These are phyloP conservation scores for Cuculus canorus DNA, from an alignment of 2,797 vertebrate species.

Conservation along the genomic window DNA sequence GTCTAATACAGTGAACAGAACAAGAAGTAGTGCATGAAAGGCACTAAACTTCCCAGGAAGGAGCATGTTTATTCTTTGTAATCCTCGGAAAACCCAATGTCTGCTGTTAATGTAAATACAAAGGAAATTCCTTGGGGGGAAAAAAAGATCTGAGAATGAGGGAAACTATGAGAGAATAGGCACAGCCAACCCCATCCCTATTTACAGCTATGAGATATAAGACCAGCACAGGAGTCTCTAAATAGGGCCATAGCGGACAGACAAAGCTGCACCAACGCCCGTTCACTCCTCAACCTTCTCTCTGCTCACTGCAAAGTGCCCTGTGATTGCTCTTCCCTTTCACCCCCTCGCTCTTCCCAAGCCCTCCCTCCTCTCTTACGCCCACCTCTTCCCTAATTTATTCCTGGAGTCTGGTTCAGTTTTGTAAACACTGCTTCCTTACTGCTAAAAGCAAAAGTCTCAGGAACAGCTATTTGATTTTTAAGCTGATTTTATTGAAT, in stretches of 20 bases:
- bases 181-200: not conserved
- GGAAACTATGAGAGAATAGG: not conserved
- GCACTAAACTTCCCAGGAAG: not conserved
- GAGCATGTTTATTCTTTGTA: not conserved
- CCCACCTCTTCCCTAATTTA: not conserved
- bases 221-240: not conserved
- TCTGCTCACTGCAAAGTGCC: not conserved
- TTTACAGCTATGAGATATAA: not conserved
- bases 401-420: not conserved
- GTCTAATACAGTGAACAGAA: not conserved
- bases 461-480: not conserved
- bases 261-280: not conserved
- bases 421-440: not conserved
- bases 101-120: not conserved
- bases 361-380: not conserved
- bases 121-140: not conserved
- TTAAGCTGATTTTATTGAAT: not conserved
- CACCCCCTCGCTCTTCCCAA: not conserved
- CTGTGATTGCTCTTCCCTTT: not conserved
- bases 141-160: not conserved
- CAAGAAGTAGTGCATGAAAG: fast-evolving
- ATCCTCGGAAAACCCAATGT: not conserved
- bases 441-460: not conserved
- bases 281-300: not conserved
- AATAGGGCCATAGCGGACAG: not conserved